Conservation (phyloP, 1,140 invertebrate species). For the Drosophila sproati region DNA sequence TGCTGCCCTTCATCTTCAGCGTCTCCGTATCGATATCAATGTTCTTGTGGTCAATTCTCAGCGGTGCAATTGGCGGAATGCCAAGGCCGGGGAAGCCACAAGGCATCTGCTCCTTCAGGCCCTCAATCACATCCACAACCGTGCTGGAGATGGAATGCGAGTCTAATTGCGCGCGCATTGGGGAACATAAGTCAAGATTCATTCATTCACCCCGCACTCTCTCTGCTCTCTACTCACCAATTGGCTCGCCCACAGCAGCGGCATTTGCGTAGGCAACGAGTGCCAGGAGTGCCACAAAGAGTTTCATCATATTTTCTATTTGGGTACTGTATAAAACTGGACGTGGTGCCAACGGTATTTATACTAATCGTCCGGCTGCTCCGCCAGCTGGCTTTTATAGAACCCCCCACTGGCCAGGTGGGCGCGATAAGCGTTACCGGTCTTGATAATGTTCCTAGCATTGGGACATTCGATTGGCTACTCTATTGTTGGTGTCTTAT, state of each 20-base stretch:
- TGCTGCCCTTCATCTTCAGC: constrained; percentile 57
- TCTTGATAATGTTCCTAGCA: constrained; percentile 38
- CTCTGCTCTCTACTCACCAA: constrained; percentile 49
- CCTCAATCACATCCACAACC: constrained; percentile 58
- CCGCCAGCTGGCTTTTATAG: constrained; percentile 71
- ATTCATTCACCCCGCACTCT: neutral
- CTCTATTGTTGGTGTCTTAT: constrained; percentile 38
- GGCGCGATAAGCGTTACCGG: constrained; percentile 49
- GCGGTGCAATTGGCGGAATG: constrained; percentile 75
- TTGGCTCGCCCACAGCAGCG: constrained; percentile 52
- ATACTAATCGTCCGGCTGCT: constrained; percentile 64
- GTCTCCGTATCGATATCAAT: constrained; percentile 62
- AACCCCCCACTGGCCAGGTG: constrained; percentile 21
- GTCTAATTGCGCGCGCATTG: constrained; percentile 21
- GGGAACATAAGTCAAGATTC: neutral
- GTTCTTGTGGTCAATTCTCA: constrained; percentile 63
- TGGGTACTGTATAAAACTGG: constrained; percentile 63
- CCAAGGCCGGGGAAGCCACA: constrained; percentile 74
- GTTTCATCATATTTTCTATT: constrained; percentile 62
- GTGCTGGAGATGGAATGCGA: constrained; percentile 64
- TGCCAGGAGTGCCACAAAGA: constrained; percentile 66
- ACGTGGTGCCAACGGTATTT: constrained; percentile 66
- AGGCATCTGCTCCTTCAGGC: constrained; percentile 72
- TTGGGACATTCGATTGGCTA: constrained; percentile 27
- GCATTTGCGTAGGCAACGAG: constrained; percentile 69